Percentiles rank a stretch among this genome's conserved stretches.
These are phyloP conservation scores for Ypsolopha scabrella DNA, from an alignment of 2,888 invertebrate species.

Conservation along the genomic window DNA sequence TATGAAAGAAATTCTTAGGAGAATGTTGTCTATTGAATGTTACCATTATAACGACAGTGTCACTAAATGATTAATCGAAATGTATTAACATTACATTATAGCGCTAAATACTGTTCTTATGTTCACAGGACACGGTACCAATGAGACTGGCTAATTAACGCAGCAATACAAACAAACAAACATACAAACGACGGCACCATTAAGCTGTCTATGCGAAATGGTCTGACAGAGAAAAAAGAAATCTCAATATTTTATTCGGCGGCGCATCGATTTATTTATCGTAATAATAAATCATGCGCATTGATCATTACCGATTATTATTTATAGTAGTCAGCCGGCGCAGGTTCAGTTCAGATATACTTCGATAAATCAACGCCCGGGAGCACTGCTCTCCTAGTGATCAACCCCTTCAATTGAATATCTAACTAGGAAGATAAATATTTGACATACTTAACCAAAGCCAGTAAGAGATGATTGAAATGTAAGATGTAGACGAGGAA, in stretches of 20 bases:
- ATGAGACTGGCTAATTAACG: background rate
- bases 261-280: constrained; percentile 52
- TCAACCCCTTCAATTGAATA: background rate
- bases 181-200: background rate
- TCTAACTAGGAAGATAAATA: background rate
- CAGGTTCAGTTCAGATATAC: background rate
- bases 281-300: constrained; percentile 52
- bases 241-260: constrained; percentile 33
- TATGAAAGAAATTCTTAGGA: too few relatives aligned
- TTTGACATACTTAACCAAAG: background rate
- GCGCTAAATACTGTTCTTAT: too few relatives aligned
- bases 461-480: background rate
- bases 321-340: constrained; percentile 40
- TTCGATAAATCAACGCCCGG: constrained; percentile 2
- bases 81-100: too few relatives aligned
- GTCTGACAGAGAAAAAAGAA: constrained; percentile 4
- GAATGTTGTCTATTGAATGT: too few relatives aligned
- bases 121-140: too few relatives aligned
- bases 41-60: too few relatives aligned
- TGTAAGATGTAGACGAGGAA: too few relatives aligned
- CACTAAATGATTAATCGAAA: too few relatives aligned
- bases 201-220: constrained; percentile 3
- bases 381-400: background rate
- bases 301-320: constrained; percentile 61
- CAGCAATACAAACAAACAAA: background rate